Evolutionary conservation across 2,888 invertebrate species (phyloP), one percentile per base, ranked within the genome.

Genomic region (Megaustenia siamemsis): DNA sequence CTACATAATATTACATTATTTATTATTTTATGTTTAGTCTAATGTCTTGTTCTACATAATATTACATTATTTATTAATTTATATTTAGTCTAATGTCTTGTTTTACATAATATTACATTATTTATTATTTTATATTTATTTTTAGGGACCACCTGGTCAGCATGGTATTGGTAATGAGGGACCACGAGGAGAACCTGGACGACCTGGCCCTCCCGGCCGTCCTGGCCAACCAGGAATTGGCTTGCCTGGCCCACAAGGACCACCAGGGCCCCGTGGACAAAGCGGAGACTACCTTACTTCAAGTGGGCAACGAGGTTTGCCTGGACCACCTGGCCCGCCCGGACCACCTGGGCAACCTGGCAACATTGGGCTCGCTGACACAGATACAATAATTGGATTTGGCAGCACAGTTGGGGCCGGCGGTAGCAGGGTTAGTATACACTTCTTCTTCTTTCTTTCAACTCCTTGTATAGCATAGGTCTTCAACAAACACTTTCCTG

Each of bases 241-340:
- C 21, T 28, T 75, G 12, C 78, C 45, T 43, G 88, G 88, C 78
- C 82, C 81, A 53, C 86, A 68, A 56, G 89, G 89, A 71, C 85
- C 86, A 4, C 56, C 86, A 49, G 91, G 90, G 32, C 87, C 88
- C 0, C 88, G 86, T 21, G 90, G 89, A 18, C 85, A 75, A 28
- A 85, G 86, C 10, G 89, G 87, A 49, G 87, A 88, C 56, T 69
- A 43, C 53, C 38, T 63, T 32, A 60, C 78, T 21, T 60, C 69
- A 38, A 88, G 87, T 12, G 75, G 75, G 12, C 71, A 73, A 5
- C n/a, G n/a, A n/a, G 88, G 88, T 24, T 81, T 82, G 1, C 89
- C 85, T 75, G 90, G 92, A 1, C 91, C 90, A 12, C 90, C 90
- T 15, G 92, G 92, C 8, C 91, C 91, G 1, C 90, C 90, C 12